Conservation (phyloP, 2,113 vertebrate genomes). For the Crotalus viridis region DNA sequence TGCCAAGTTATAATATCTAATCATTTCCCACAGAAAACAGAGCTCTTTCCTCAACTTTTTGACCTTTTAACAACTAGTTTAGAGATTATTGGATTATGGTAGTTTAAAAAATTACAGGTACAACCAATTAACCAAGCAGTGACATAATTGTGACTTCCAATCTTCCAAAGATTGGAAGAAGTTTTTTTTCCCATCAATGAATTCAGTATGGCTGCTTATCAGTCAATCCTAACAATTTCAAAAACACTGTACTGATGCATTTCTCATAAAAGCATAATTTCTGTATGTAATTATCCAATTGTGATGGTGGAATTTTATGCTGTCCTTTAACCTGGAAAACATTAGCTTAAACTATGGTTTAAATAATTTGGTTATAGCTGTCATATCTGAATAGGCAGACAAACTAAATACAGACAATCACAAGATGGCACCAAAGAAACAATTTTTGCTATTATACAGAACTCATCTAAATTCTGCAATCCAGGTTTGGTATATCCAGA, state of each 20-base stretch:
- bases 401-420: not conserved
- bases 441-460: not conserved
- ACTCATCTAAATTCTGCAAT: not conserved
- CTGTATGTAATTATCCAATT: conserved; percentile 60
- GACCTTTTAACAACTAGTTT: conserved; percentile 70
- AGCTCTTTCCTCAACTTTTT: conserved; percentile 65
- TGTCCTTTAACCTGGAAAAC: conserved; percentile 35
- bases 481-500: not conserved
- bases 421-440: not conserved
- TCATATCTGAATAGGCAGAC: not conserved
- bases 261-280: conserved; percentile 69
- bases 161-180: conserved; percentile 42
- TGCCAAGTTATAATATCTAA: conserved; percentile 71
- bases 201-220: conserved; percentile 68
- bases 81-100: conserved; percentile 70
- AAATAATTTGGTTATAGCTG: conserved; percentile 22
- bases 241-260: conserved; percentile 60
- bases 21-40: conserved; percentile 52
- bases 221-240: conserved; percentile 59
- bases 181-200: conserved; percentile 56
- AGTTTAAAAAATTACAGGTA: conserved; percentile 81
- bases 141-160: conserved; percentile 64
- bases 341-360: conserved; percentile 41
- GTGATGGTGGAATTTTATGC: conserved; percentile 54
- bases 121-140: conserved; percentile 76